phyloP scores from a whole-genome alignment of 2,797 vertebrate species.

The Heliangelus exortis region DNA sequence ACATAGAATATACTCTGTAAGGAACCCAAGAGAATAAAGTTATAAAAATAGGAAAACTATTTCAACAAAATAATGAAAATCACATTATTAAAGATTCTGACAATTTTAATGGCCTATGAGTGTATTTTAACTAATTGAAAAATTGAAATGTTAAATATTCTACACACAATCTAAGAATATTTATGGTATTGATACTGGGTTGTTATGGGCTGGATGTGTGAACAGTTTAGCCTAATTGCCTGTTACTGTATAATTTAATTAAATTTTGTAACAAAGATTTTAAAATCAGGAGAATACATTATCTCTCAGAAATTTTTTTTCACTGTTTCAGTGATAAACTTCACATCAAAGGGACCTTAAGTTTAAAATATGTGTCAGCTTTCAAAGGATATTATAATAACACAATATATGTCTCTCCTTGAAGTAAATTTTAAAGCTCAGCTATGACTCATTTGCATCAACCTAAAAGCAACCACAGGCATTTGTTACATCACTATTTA shows the following conservation, averaged over 20 bases:
- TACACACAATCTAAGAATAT: neutral
- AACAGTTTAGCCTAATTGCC: constrained; percentile 27
- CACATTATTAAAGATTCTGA: constrained; percentile 13
- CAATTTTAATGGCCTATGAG: constrained; percentile 2
- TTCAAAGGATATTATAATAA: constrained; percentile 24
- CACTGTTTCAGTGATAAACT: neutral
- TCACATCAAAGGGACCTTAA: neutral
- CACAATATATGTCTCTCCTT: constrained; percentile 39
- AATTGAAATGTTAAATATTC: constrained; percentile 21
- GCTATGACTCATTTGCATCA: constrained; percentile 45
- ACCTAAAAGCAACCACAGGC: neutral
- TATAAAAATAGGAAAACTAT: neutral
- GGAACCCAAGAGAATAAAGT: neutral
- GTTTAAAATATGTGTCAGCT: constrained; percentile 32
- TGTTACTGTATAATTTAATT: neutral
- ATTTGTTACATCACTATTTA: constrained; percentile 15
- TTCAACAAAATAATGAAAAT: neutral
- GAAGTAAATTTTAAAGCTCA: constrained; percentile 27
- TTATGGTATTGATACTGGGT: neutral
- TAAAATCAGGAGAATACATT: constrained; percentile 3
- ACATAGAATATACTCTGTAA: neutral
- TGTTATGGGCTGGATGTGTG: constrained; percentile 10
- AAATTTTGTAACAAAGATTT: neutral
- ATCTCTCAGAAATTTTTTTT: neutral
- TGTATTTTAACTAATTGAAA: constrained; percentile 45